phyloP scores from a whole-genome alignment of 2,113 vertebrate species.

The Cepphus grylle region DNA sequence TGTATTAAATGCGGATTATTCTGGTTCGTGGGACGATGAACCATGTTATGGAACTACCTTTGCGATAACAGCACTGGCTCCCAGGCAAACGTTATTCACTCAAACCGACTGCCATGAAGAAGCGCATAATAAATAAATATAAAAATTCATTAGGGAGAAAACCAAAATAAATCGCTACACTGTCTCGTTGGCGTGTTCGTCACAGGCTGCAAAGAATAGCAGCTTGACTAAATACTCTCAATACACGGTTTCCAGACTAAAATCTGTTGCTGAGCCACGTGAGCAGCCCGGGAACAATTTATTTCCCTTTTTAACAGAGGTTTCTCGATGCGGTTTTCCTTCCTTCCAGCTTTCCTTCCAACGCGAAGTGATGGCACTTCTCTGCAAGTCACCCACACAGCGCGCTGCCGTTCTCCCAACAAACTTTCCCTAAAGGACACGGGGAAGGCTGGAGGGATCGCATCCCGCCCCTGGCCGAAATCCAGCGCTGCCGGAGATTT shows the following conservation, averaged over 20 bases:
- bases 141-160: neutral
- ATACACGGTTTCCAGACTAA: neutral
- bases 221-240: neutral
- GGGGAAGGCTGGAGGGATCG: neutral
- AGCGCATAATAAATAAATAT: neutral
- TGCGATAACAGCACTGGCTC: neutral
- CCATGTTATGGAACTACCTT: neutral
- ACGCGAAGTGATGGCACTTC: neutral
- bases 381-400: neutral
- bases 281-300: neutral
- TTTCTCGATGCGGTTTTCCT: neutral
- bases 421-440: rapidly evolving
- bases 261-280: neutral
- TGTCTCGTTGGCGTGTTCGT: neutral
- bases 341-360: neutral
- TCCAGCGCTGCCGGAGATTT: rapidly evolving
- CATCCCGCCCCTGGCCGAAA: neutral
- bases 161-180: neutral
- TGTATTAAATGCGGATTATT: neutral
- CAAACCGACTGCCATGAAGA: neutral
- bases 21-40: neutral
- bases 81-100: neutral
- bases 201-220: neutral
- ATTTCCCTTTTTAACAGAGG: neutral
- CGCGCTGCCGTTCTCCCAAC: neutral